Base-by-base conservation (phyloP, 2,888 invertebrate species). In the Thymelicus acteon region DNA sequence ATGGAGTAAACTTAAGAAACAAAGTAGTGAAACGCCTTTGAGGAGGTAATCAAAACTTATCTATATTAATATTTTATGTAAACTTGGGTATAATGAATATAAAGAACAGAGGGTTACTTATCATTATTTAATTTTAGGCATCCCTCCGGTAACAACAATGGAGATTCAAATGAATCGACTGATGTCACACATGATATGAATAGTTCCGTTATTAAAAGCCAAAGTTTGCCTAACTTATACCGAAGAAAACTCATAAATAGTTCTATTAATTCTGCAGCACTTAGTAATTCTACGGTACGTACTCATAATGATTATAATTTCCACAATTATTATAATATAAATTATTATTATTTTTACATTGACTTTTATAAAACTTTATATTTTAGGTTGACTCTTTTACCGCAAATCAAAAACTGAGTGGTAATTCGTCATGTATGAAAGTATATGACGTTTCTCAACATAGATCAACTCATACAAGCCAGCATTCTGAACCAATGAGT, bases 1-100 rank as follows among this genome's bases (percentile, higher is more conserved):
- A 60, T 97, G 97, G 97, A 97, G 97, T 90, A 97, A 97, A 87
- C 94, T 97, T 82, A 97, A 97, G 91, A 95, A 96, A 85, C 95
- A 96, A 82, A 95, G 95, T 81, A 95, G 94, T 86, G 95, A 96
- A 79, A 94, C 95, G 77, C 95, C 95, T 78, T 90, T 96, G 81
- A 94, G 95, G 82, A 95, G 95, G 95, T 95, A 90, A 88, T 75
- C 72, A 57, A 31, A 24, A 73, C 44, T 12, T 44, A 10, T 10
- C 1, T 1, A 10, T 44, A 12, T 44, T 40, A 40, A 8, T 31
- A 31, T 44, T 44, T 44, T 44, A 10, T 12, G 12, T 44, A 44
- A 12, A 44, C 4, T 44, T 10, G 7, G 7, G 1, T 44, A 44
- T 8, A 44, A 10, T 44, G 10, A 0, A 44, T 44, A 12, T 44